Conservation (phyloP, 2,113 vertebrate genomes). For the Strix aluco region DNA sequence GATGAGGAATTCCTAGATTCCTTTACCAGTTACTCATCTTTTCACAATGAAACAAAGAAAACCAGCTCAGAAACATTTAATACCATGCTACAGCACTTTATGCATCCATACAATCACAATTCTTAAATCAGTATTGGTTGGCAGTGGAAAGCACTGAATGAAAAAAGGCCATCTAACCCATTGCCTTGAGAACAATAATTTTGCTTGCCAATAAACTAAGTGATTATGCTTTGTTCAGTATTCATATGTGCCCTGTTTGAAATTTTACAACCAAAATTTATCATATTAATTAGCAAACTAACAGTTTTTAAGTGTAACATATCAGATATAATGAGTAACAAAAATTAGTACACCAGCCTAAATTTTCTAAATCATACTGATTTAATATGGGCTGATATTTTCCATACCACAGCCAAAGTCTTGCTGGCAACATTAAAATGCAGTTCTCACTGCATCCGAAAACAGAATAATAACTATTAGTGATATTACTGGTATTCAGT, state of each 20-base stretch:
- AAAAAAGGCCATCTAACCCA: constrained; percentile 20
- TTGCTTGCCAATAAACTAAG: neutral
- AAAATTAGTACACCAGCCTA: neutral
- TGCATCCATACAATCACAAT: neutral
- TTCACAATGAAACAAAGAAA: neutral
- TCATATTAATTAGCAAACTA: neutral
- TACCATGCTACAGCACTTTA: neutral
- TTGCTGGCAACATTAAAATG: neutral
- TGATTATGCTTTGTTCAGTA: neutral
- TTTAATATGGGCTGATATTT: neutral
- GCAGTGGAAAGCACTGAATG: neutral
- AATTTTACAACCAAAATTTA: neutral
- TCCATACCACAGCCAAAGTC: neutral
- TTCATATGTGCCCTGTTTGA: neutral
- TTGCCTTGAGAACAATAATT: neutral
- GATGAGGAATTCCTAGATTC: neutral
- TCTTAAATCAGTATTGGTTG: neutral
- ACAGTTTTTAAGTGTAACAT: neutral
- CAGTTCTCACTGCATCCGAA: neutral
- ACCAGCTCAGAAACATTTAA: neutral
- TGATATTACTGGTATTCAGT: neutral
- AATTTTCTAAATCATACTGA: neutral
- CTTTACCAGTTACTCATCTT: neutral
- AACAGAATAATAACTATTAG: neutral
- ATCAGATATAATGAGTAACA: neutral